A percentile compares a stretch with the other conserved stretches of the same genome.
phyloP scores from a whole-genome alignment of 2,888 invertebrate genomes.

The Parnassius mnemosyne region DNA sequence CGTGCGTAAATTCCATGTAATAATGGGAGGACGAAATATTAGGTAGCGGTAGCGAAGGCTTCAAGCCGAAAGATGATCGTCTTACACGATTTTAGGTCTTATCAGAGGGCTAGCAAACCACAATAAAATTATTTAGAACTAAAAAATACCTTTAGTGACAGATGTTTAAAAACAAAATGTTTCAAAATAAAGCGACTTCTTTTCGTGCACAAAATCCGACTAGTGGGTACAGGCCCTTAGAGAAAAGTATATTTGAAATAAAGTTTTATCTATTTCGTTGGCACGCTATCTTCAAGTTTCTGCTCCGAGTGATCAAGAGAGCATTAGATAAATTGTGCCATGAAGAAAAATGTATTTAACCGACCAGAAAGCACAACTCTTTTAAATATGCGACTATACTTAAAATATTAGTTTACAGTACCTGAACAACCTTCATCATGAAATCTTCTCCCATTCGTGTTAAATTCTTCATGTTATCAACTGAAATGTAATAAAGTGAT shows the following conservation, averaged over 20 bases:
- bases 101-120: no score
- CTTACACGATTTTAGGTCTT: no score
- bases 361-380: slow-evolving; percentile 2
- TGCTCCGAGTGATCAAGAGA: slow-evolving; percentile 19
- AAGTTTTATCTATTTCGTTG: slow-evolving; percentile 24
- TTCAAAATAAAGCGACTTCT: no score
- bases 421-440: background rate
- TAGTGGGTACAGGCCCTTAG: background rate
- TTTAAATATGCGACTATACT: slow-evolving; percentile 19
- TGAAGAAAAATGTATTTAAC: slow-evolving; percentile 16
- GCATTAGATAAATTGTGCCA: slow-evolving; percentile 19
- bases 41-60: no score
- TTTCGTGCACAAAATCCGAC: no score
- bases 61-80: no score
- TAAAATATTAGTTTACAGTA: slow-evolving; percentile 7
- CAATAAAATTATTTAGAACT: no score
- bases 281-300: slow-evolving; percentile 23
- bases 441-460: background rate
- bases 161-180: no score
- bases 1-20: no score
- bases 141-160: no score
- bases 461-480: background rate
- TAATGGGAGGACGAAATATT: no score
- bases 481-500: background rate
- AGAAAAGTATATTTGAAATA: slow-evolving; percentile 9